Evolutionary conservation across 2,797 vertebrate genomes (phyloP).

Genomic region (Columba guinea): DNA sequence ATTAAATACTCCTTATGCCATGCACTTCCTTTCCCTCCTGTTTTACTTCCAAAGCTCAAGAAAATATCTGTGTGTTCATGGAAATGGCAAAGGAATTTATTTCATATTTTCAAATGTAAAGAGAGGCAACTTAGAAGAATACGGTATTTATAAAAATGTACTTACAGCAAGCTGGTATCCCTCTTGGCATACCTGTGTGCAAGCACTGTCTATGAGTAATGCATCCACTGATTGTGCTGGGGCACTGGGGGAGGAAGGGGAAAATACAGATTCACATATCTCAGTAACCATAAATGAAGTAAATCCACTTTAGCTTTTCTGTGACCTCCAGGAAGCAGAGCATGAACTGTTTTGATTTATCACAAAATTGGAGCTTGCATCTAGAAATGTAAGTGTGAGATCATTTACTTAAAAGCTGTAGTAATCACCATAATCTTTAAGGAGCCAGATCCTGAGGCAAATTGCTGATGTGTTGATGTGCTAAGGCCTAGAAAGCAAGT

Average conservation of each 20-base stretch:
- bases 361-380: conserved; percentile 68
- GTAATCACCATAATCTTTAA: conserved; percentile 51
- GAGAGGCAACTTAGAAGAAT: neutral
- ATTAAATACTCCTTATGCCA: neutral
- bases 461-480: conserved; percentile 50
- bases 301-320: conserved; percentile 65
- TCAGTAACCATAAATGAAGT: conserved; percentile 55
- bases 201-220: neutral
- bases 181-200: neutral
- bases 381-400: conserved; percentile 61
- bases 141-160: neutral
- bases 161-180: neutral
- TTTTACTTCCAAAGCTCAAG: neutral
- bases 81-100: neutral
- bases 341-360: conserved; percentile 72
- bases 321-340: conserved; percentile 67
- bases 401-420: conserved; percentile 56
- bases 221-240: neutral
- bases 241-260: neutral
- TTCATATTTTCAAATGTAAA: neutral
- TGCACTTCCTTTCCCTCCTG: neutral
- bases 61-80: neutral
- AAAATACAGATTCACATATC: conserved; percentile 36
- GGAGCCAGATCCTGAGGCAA: conserved; percentile 52
- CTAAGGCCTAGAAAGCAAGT: conserved; percentile 11